These are phyloP conservation scores for Antheraea assamensis DNA, from an alignment of 2,888 invertebrate species.

Conservation along the genomic window DNA sequence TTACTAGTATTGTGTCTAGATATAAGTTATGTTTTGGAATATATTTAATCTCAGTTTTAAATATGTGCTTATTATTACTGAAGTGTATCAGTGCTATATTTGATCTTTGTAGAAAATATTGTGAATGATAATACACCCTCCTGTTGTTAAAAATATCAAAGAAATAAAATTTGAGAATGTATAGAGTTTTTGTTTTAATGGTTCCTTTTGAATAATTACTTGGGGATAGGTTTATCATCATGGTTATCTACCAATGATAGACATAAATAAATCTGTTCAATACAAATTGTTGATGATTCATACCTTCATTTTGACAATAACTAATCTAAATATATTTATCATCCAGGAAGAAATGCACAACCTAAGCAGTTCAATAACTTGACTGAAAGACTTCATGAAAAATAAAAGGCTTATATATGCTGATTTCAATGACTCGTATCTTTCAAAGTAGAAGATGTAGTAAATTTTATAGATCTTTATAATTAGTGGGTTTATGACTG, in stretches of 20 bases:
- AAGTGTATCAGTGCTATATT: background rate
- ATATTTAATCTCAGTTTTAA: conserved; percentile 2
- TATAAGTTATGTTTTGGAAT: background rate
- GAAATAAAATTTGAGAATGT: background rate
- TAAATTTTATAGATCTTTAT: too few relatives aligned
- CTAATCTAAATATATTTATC: too few relatives aligned
- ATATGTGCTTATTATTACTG: background rate
- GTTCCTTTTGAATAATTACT: background rate
- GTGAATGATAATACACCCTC: background rate
- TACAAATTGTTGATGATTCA: too few relatives aligned
- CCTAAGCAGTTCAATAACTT: too few relatives aligned
- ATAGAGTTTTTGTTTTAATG: background rate
- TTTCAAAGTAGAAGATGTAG: too few relatives aligned
- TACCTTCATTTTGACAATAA: too few relatives aligned
- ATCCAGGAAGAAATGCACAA: too few relatives aligned
- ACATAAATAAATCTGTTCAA: too few relatives aligned
- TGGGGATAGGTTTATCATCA: background rate
- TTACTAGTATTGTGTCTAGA: conserved; percentile 8
- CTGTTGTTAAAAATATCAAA: background rate
- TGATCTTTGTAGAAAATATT: background rate
- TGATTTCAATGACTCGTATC: too few relatives aligned
- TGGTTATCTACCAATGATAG: background rate
- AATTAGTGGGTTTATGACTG: too few relatives aligned
- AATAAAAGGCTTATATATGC: too few relatives aligned
- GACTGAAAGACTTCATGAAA: too few relatives aligned